Evolutionary conservation across 1,140 invertebrate genomes (phyloP), one percentile per base, ranked within the genome.

Genomic region (Oscheius sp.): DNA sequence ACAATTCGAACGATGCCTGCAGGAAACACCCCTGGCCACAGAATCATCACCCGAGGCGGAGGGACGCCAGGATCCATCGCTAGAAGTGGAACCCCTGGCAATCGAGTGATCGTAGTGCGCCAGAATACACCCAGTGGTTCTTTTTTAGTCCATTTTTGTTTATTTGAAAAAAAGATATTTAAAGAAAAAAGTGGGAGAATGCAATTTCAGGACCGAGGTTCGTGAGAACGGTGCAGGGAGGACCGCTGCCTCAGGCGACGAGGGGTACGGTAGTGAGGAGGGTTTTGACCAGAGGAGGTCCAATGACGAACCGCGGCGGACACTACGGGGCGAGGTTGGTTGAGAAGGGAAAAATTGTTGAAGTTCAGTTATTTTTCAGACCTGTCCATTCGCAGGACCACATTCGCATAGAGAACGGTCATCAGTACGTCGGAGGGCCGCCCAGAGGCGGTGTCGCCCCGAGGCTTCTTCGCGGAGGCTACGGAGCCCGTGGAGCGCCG

Each of bases 61-160:
- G 18, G 18, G 46, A n/a, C 63, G 23, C 3, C 13, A 31, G n/a
- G n/a, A n/a, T n/a, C n/a, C 20, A 26, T 36, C 28, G 23, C 29
- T 59, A 7, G 62, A 45, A 28, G 32, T 28, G 23, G 36, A 1
- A 65, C 49, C 15, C 36, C 49, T 13, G 20, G 20, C 10, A 45
- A 59, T 18, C 58, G 45, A n/a, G 67, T 68, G 55, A 55, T 68
- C 7, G 52, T 68, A 1, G 32, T 20, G 23, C 58, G 61, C 36
- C 34, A 38, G 2, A 20, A 36, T n/a, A 55, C 49, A 61, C 67
- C 67, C 1, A 68, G 61, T 59, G 67, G 67, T 55, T n/a, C n/a
- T n/a, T n/a, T n/a, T n/a, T n/a, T n/a, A n/a, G n/a, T n/a, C n/a
- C n/a, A n/a, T n/a, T n/a, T n/a, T n/a, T n/a, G n/a, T n/a, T n/a